A percentile compares a stretch with the other conserved stretches of the same genome.
Evolutionary conservation across 2,113 vertebrate genomes (phyloP).

Genomic region (Tupaia tana): DNA sequence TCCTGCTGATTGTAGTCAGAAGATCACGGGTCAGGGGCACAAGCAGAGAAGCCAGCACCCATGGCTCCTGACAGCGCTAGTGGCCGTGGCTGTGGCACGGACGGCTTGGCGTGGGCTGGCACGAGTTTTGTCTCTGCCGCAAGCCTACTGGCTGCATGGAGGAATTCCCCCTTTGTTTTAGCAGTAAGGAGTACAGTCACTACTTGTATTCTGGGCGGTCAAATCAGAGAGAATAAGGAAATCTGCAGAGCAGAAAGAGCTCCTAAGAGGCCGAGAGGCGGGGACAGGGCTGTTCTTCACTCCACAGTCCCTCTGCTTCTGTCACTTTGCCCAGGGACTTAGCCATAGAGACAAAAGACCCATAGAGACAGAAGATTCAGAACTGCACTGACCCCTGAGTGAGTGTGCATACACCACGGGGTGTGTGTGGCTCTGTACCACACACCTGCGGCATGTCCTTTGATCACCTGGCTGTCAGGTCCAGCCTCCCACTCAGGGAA

Average conservation of each 20-base stretch:
- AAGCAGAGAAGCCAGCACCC: not conserved
- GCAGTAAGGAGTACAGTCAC: not conserved
- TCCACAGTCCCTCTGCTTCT: not conserved
- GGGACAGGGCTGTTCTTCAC: not conserved
- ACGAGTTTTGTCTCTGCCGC: not conserved
- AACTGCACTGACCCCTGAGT: not conserved
- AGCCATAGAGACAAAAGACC: not conserved
- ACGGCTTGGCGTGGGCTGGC: not conserved
- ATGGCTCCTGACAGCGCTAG: too few species aligned
- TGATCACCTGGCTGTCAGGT: not conserved
- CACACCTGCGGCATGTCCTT: fast-evolving
- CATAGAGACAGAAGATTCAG: not conserved
- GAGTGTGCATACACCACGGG: too few species aligned
- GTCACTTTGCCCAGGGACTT: not conserved
- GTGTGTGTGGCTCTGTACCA: not conserved
- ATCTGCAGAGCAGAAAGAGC: not conserved
- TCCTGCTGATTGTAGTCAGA: too few species aligned
- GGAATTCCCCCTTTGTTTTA: not conserved
- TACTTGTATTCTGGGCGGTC: not conserved
- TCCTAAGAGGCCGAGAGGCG: not conserved
- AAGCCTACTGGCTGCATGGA: not conserved
- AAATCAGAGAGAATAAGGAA: not conserved
- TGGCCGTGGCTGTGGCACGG: too few species aligned
- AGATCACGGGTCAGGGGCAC: not conserved
- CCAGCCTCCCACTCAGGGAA: not conserved